Evolutionary conservation across 2,888 invertebrate genomes (phyloP).

Genomic region (Amphiduros pacificus): DNA sequence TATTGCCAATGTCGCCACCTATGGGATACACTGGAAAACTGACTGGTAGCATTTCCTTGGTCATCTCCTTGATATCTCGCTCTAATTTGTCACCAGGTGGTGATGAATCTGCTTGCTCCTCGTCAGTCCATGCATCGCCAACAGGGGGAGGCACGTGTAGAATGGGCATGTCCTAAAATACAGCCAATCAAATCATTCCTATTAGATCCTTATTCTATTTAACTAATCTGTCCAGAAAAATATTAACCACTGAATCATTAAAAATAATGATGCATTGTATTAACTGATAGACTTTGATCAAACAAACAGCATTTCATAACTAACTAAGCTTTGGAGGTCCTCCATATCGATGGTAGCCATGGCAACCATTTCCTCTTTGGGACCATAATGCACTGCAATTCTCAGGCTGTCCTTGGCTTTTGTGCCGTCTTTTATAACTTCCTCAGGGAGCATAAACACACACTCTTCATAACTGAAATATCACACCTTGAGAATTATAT

Average conservation of each 20-base stretch:
- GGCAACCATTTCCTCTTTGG: slow-evolving; percentile 50
- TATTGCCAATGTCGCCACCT: slow-evolving; percentile 33
- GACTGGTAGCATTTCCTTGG: slow-evolving; percentile 28
- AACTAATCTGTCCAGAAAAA: too few relatives aligned
- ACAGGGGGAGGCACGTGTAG: neutral
- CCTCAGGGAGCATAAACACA: slow-evolving; percentile 43
- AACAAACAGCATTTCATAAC: too few relatives aligned
- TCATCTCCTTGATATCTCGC: slow-evolving; percentile 9
- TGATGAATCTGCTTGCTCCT: neutral
- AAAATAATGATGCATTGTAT: too few relatives aligned
- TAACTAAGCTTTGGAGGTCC: slow-evolving; percentile 47
- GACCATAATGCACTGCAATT: slow-evolving; percentile 48
- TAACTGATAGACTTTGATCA: too few relatives aligned
- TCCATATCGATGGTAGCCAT: slow-evolving; percentile 53
- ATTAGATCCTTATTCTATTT: too few relatives aligned
- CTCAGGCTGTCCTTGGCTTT: slow-evolving; percentile 33
- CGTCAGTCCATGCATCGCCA: neutral
- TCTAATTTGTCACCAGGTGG: neutral
- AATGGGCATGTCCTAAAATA: neutral
- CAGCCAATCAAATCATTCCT: neutral
- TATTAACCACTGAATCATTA: neutral
- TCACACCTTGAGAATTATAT: neutral
- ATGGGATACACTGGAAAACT: slow-evolving; percentile 48
- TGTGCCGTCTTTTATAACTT: slow-evolving; percentile 29
- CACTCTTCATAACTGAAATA: slow-evolving; percentile 45